Percentiles rank a stretch among this genome's conserved stretches.
Conservation (phyloP, 64 coral and sea anemone genomes). For the Pocillopora damicornis region DNA sequence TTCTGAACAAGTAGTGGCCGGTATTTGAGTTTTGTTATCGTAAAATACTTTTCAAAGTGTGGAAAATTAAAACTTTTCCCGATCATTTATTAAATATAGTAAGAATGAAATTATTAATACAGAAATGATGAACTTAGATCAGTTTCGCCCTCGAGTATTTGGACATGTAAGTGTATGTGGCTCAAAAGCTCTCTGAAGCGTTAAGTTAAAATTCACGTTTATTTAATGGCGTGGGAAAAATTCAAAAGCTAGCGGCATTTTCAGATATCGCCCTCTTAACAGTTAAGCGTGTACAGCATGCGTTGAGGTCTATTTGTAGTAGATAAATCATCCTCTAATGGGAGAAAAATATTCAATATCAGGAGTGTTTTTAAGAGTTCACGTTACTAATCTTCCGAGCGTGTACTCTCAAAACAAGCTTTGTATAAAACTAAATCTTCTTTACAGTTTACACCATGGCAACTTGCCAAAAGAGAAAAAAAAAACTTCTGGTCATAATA, state of each 20-base stretch:
- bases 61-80: too few relatives aligned
- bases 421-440: background rate
- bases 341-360: too few relatives aligned
- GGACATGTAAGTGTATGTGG: background rate
- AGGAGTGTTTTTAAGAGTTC: too few relatives aligned
- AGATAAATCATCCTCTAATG: too few relatives aligned
- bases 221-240: background rate
- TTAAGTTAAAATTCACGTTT: background rate
- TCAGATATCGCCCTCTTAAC: background rate
- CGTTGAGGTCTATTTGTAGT: background rate
- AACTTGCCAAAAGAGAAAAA: background rate
- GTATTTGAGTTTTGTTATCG: too few relatives aligned
- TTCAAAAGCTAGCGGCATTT: background rate
- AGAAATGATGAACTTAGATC: too few relatives aligned
- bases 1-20: too few relatives aligned
- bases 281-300: background rate
- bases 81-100: too few relatives aligned
- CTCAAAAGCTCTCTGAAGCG: background rate
- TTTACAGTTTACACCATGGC: background rate
- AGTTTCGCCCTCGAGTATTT: background rate
- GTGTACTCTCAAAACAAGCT: background rate
- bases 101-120: too few relatives aligned
- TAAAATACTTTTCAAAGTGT: too few relatives aligned
- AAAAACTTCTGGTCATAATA: background rate
- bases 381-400: too few relatives aligned